Evolutionary conservation across 1,140 invertebrate species (phyloP), one percentile per base, ranked within the genome.

Genomic region (Dinoponera quadriceps): DNA sequence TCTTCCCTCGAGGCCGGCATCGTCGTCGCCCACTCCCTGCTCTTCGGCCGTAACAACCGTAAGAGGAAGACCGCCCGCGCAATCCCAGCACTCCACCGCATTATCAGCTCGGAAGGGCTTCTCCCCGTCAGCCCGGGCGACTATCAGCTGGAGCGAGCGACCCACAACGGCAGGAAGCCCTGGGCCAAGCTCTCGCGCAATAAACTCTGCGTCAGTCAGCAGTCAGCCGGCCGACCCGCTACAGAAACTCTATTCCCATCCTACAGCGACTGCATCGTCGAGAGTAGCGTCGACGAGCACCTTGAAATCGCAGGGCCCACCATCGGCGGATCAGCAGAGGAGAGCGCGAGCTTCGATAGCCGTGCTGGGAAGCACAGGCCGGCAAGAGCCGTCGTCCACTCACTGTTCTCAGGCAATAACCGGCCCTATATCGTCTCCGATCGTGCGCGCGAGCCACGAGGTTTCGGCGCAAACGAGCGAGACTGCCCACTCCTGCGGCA

Each of bases 371-470:
- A 63, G 33, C 27, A 69, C 63, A 27, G 82, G 44, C 49, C 75
- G 7, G 3, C 85, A 85, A 85, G 89, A 90, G 29, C 84, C 83
- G 85, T 91, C 90, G 83, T 92, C 91, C 81, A 93, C 92, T 86
- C 91, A 91, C 33, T 93, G 91, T 90, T 93, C 93, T 22, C 93
- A 92, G 85, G 91, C 92, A 78, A 93, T 93, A 89, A 94, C 88
- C 73, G 91, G 92, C 68, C 92, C 93, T 82, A 93, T 93, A 86
- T 82, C 91, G 51, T 93, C 93, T 44, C 88, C 93, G 71, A 85
- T 86, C n/a, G 88, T 94, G 29, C 83, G 88, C 84, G 86, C 84
- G 57, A 90, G 78, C 59, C 86, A 85, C 85, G 75, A 85, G 55
- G 81, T 49, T 2, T 77, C 84, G 83, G 87, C 71, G 0, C 85